Percentiles rank a stretch among this genome's conserved stretches.
These are phyloP conservation scores for Oegoconia quadripuncta DNA, from an alignment of 2,888 invertebrate genomes.

Conservation along the genomic window DNA sequence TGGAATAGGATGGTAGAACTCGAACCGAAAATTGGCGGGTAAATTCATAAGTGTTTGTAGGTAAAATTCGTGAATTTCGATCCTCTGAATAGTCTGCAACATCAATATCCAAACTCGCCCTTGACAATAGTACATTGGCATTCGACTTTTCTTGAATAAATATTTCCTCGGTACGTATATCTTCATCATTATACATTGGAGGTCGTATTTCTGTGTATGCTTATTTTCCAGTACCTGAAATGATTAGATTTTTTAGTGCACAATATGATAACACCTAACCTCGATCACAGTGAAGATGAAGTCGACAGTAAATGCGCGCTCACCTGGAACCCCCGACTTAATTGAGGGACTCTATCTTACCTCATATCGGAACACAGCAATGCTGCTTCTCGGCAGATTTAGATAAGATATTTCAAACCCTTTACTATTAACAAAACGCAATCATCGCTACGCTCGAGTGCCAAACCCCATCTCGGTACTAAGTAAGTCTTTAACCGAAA, in stretches of 20 bases:
- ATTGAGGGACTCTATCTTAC: too few relatives aligned
- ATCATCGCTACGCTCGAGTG: too few relatives aligned
- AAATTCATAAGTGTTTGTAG: conserved; percentile 28
- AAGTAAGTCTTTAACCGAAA: too few relatives aligned
- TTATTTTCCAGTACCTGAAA: conserved; percentile 44
- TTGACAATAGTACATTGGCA: conserved; percentile 58
- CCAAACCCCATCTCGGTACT: too few relatives aligned
- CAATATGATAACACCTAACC: background rate
- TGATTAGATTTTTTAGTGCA: too few relatives aligned
- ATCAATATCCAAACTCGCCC: conserved; percentile 34
- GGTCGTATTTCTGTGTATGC: conserved; percentile 27
- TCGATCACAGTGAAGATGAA: too few relatives aligned
- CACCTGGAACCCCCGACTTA: too few relatives aligned
- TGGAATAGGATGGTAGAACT: conserved; percentile 46
- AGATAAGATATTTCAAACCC: too few relatives aligned
- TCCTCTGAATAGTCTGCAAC: conserved; percentile 33
- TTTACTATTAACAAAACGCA: too few relatives aligned
- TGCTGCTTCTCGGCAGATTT: too few relatives aligned
- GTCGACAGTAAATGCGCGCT: too few relatives aligned
- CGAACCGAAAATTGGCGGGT: conserved; percentile 37
- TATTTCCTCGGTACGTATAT: conserved; percentile 34
- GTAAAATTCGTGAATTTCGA: conserved; percentile 55
- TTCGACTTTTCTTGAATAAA: conserved; percentile 36
- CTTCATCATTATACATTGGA: conserved; percentile 49
- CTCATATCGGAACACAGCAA: too few relatives aligned